Conservation (phyloP, 2,113 vertebrate genomes). For the Oreochromis spilurus region DNA sequence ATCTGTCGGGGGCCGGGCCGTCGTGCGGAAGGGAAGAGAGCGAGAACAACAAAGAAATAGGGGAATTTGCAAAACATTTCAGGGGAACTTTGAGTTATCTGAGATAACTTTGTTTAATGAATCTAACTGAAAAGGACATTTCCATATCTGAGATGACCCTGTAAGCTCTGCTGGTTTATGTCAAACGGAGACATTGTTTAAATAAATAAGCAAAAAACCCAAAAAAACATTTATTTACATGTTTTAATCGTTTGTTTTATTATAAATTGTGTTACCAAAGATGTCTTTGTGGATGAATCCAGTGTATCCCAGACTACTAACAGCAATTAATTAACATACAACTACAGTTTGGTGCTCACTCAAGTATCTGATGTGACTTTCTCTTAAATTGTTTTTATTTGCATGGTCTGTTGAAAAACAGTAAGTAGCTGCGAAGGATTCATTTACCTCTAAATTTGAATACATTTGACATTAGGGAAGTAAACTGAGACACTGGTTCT, state of each 20-base stretch:
- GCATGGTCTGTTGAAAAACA: not conserved
- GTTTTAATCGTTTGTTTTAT: not conserved
- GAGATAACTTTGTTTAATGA: not conserved
- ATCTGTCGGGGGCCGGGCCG: not conserved
- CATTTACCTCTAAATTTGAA: not conserved
- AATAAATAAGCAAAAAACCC: not conserved
- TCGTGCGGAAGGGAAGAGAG: not conserved
- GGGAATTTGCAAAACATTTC: conserved; percentile 19
- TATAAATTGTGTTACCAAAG: not conserved
- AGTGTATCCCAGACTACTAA: not conserved
- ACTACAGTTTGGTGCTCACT: not conserved
- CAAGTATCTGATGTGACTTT: not conserved
- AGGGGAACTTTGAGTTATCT: conserved; percentile 1
- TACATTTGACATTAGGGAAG: conserved; percentile 18
- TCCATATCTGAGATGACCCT: not conserved
- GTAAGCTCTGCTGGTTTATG: not conserved
- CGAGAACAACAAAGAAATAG: not conserved
- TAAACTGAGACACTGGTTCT: conserved; percentile 19
- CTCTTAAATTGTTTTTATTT: not conserved
- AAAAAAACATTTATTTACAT: not conserved
- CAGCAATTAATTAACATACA: not conserved
- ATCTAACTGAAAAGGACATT: not conserved
- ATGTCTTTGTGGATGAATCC: not conserved
- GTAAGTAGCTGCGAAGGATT: not conserved
- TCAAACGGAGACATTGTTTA: not conserved